A percentile compares a stretch with the other conserved stretches of the same genome.
Evolutionary conservation across 2,797 vertebrate genomes (phyloP).

Genomic region (Cuniculus paca): DNA sequence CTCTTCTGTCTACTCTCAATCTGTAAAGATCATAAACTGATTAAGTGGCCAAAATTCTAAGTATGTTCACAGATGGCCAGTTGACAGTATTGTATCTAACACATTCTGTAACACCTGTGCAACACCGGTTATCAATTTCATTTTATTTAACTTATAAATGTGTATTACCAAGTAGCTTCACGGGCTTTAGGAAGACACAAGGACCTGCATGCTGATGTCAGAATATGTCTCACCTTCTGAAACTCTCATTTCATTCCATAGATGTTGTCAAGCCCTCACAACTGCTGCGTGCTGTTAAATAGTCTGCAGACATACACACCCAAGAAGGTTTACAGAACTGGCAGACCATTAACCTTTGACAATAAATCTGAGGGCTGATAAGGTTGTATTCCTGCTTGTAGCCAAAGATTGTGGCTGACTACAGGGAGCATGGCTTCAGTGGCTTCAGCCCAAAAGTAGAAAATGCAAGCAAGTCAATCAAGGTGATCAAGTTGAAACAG

Average conservation of each 20-base stretch:
- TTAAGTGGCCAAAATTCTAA: conserved; percentile 5
- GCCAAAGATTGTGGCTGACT: background rate
- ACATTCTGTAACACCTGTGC: conserved; percentile 24
- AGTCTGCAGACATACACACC: background rate
- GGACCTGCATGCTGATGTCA: background rate
- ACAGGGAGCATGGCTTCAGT: background rate
- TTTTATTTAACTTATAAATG: conserved; percentile 46
- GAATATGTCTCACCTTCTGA: background rate
- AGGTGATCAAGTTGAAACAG: background rate
- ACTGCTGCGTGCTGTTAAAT: background rate
- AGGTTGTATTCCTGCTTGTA: background rate
- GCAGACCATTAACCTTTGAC: background rate
- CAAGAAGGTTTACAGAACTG: background rate
- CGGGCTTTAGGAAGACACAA: background rate
- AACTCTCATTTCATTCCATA: background rate
- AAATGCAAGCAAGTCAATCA: background rate
- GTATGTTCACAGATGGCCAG: background rate
- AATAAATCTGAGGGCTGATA: background rate
- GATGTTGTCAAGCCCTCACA: background rate
- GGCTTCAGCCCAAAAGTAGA: background rate
- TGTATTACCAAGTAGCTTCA: background rate
- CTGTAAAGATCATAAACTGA: background rate
- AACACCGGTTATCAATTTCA: background rate
- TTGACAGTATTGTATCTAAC: background rate
- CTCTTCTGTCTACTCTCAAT: background rate